phyloP scores from a whole-genome alignment of 37 sponge, comb jelly and placozoan genomes.

The Ianthella basta region DNA sequence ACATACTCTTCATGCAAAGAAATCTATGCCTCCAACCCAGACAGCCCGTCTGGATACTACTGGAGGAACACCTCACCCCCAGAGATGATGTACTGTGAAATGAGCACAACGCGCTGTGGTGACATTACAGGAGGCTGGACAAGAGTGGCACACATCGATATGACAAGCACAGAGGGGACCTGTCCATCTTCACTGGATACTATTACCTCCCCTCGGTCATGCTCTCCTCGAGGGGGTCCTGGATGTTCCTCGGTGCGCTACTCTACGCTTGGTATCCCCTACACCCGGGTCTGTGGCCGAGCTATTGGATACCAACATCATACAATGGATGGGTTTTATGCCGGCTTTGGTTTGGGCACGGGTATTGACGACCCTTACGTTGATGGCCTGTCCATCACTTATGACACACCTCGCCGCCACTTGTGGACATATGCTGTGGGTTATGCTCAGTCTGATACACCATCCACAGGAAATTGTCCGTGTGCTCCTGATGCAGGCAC shows the following conservation, averaged over 20 bases:
- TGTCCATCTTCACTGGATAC: conserved; percentile 1
- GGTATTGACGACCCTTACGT: conserved; percentile 4
- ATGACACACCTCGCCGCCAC: conserved; percentile 10
- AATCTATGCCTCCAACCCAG: neutral
- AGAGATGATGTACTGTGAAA: neutral
- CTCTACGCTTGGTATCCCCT: conserved; percentile 5
- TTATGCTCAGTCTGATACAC: neutral
- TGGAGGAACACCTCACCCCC: neutral
- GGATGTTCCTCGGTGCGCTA: conserved; percentile 14
- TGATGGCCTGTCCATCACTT: conserved; percentile 1
- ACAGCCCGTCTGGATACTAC: conserved; percentile 13
- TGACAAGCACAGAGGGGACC: neutral
- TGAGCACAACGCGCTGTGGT: neutral
- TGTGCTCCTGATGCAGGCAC: too few relatives aligned
- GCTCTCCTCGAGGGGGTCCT: neutral
- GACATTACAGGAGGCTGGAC: conserved; percentile 15
- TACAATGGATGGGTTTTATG: neutral
- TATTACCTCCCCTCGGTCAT: neutral
- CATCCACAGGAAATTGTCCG: too few relatives aligned
- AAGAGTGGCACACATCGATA: conserved; percentile 13
- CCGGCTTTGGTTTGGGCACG: neutral
- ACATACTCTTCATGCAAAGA: neutral
- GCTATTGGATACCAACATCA: neutral
- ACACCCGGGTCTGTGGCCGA: conserved; percentile 11
- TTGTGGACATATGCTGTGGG: neutral